Evolutionary conservation across 2,888 invertebrate species (phyloP).

Genomic region (Acronicta aceris): DNA sequence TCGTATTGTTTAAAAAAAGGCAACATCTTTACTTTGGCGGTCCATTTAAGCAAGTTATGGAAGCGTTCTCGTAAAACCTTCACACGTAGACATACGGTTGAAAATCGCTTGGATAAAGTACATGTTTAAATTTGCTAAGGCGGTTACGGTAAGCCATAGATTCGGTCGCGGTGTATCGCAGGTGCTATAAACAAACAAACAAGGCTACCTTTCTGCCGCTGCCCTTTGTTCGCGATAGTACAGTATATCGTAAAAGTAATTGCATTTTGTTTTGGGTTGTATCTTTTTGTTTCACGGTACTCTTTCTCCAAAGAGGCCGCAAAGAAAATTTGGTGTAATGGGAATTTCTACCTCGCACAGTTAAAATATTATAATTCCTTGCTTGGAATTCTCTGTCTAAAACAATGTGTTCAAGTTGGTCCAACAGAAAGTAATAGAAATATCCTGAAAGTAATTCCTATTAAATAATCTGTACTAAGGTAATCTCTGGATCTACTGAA

Average conservation of each 20-base stretch:
- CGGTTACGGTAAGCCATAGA: conserved; percentile 42
- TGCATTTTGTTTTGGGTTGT: conserved; percentile 33
- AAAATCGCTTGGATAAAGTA: conserved; percentile 3
- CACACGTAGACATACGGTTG: neutral
- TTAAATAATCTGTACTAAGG: too few relatives aligned
- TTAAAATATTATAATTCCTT: neutral
- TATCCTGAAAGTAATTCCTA: too few relatives aligned
- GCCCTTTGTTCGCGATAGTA: conserved; percentile 30
- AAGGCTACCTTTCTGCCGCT: conserved; percentile 50
- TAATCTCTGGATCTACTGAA: too few relatives aligned
- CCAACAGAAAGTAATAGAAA: too few relatives aligned
- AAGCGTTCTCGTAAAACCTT: neutral
- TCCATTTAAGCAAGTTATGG: conserved; percentile 11
- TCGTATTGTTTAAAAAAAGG: conserved; percentile 51
- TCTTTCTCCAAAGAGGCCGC: neutral
- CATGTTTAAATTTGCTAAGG: conserved; percentile 13
- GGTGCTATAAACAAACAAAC: conserved; percentile 64
- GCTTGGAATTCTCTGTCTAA: neutral
- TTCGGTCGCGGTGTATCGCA: conserved; percentile 59
- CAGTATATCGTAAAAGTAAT: conserved; percentile 44
- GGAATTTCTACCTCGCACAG: neutral
- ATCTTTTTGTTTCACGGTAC: conserved; percentile 20
- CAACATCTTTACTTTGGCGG: conserved; percentile 56
- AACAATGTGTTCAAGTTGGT: too few relatives aligned
- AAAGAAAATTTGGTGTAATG: conserved; percentile 2